phyloP scores from a whole-genome alignment of 2,797 vertebrate species.

The Cryptoblepharus egeriae region DNA sequence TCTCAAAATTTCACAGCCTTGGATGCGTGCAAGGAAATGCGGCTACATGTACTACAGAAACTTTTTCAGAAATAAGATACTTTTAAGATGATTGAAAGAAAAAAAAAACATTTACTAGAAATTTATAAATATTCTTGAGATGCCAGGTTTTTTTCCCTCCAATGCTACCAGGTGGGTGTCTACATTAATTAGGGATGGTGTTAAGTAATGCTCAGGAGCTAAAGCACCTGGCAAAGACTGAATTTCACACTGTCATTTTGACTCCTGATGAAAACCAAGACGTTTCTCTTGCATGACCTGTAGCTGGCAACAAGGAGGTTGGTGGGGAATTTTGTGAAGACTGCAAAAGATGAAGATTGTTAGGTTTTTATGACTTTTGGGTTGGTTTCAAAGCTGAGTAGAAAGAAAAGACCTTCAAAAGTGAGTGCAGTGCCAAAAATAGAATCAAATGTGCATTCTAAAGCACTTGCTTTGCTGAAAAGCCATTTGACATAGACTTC shows the following conservation, averaged over 20 bases:
- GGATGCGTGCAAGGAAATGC: not conserved
- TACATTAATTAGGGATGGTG: constrained; percentile 14
- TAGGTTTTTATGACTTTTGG: not conserved
- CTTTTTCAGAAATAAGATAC: not conserved
- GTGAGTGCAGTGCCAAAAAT: not conserved
- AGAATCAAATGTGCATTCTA: not conserved
- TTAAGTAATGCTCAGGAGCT: constrained; percentile 8
- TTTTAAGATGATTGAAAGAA: not conserved
- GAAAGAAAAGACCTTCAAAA: not conserved
- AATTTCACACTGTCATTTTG: constrained; percentile 4
- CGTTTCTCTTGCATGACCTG: not conserved
- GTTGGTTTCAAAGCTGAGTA: not conserved
- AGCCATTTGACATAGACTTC: not conserved
- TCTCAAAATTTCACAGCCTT: not conserved
- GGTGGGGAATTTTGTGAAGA: not conserved
- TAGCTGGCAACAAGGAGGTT: not conserved
- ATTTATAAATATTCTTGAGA: constrained; percentile 1
- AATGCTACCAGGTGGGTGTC: not conserved
- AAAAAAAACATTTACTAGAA: not conserved
- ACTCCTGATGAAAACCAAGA: constrained; percentile 12
- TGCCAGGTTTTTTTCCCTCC: not conserved
- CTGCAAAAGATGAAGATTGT: not conserved
- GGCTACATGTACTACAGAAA: too few relatives aligned
- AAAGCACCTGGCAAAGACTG: constrained; percentile 1
- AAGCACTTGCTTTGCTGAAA: not conserved